Evolutionary conservation across 2,888 invertebrate species (phyloP).

Genomic region (Spatulosminthurus flaviceps): DNA sequence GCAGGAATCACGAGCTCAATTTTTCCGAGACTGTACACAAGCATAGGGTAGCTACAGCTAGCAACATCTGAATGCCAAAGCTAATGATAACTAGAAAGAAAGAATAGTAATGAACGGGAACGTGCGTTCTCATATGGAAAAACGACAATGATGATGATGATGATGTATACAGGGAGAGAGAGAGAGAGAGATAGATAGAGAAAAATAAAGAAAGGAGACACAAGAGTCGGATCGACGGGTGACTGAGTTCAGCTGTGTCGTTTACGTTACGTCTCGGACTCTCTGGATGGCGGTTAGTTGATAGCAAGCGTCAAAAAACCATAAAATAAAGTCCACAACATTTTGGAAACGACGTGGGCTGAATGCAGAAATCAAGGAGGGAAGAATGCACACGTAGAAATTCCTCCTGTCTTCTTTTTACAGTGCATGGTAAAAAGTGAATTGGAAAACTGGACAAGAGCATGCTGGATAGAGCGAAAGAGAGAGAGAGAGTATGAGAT

Average conservation of each 20-base stretch:
- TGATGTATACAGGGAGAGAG: background rate
- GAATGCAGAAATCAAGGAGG: conserved; percentile 40
- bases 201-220: conserved; percentile 26
- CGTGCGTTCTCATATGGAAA: conserved; percentile 44
- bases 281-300: conserved; percentile 46
- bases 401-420: conserved; percentile 25
- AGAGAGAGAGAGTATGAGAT: conserved; percentile 11
- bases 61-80: conserved; percentile 41
- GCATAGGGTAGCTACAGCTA: background rate
- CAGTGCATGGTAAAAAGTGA: conserved; percentile 19
- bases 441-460: conserved; percentile 35
- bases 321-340: conserved; percentile 52
- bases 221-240: conserved; percentile 32
- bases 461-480: conserved; percentile 6
- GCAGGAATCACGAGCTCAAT: conserved; percentile 38
- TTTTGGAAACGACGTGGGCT: conserved; percentile 49
- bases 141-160: conserved; percentile 48
- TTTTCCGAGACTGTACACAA: conserved; percentile 4
- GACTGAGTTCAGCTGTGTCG: conserved; percentile 23
- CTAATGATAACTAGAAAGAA: conserved; percentile 41
- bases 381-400: conserved; percentile 19
- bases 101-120: conserved; percentile 39
- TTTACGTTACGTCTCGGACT: conserved; percentile 27
- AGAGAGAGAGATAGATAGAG: background rate
- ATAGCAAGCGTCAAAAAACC: conserved; percentile 53